Base-by-base conservation (phyloP, 64 coral and sea anemone genomes). In the Trachythela sp. region DNA sequence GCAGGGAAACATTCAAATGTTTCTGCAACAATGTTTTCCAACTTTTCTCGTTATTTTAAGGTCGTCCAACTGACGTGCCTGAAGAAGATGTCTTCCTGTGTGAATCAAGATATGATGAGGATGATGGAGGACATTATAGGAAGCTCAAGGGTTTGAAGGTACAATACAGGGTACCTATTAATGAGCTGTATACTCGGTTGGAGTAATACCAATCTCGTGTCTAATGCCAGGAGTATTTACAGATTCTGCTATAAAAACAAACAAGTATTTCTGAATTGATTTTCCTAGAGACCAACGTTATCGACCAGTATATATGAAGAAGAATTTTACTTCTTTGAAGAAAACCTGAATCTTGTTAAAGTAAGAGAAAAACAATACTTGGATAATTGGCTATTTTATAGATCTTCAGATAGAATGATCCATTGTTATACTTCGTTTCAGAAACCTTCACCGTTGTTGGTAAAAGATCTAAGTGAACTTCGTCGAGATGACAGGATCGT, bases 131-230 rank as follows among this genome's bases (percentile, higher is more conserved):
- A 84, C 96, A 99, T 48, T 99, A 94, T 18, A 92, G 96, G 88
- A 99, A 95, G 89, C 91, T 99, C 9, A 99, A 99, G 84, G 96
- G 93, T 24, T 43, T 99, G 2, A 99, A 99, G 96, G 96, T 99
- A 91, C 59, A 84, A 20, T 85, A 33, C n/a, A 39, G 8, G 14
- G 32, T 38, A 70, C n/a, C n/a, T n/a, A n/a, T n/a, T n/a, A n/a
- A n/a, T n/a, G n/a, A n/a, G n/a, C n/a, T n/a, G n/a, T n/a, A n/a
- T n/a, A n/a, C n/a, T n/a, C n/a, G n/a, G 4, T 0, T 88, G 6
- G 49, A 52, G 49, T 52, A 15, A 11, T 20, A 52, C 49, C 22
- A 20, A 52, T n/a, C 56, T 64, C 56, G 26, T 59, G 26, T 64
- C 8, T 17, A 64, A n/a, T n/a, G n/a, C n/a, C n/a, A n/a, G n/a